A percentile compares a stretch with the other conserved stretches of the same genome.
phyloP scores from a whole-genome alignment of 2,888 invertebrate species.

The Tryphoninae sp. region DNA sequence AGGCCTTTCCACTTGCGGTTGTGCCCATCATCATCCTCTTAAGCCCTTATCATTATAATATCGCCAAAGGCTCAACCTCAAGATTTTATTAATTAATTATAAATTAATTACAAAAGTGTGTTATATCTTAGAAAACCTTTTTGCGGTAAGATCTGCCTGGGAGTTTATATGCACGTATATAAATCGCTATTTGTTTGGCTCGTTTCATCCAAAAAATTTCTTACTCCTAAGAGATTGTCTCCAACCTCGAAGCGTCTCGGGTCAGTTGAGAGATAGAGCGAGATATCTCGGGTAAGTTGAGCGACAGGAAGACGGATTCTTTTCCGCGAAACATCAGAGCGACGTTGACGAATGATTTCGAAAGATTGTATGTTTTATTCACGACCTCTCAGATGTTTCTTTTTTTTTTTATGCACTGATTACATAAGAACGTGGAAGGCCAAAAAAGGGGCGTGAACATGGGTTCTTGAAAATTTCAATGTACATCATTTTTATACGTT shows the following conservation, averaged over 20 bases:
- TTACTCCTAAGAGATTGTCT: too few relatives aligned
- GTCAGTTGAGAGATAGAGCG: not conserved
- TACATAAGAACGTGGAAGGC: not conserved
- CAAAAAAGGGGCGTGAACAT: not conserved
- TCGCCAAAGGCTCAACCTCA: conserved; percentile 32
- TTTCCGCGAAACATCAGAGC: not conserved
- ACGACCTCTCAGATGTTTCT: not conserved
- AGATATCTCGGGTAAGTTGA: not conserved
- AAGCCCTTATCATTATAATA: conserved; percentile 42
- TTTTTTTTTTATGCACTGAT: not conserved
- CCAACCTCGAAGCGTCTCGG: not conserved
- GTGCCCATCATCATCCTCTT: conserved; percentile 41
- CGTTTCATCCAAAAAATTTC: too few relatives aligned
- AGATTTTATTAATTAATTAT: conserved; percentile 41
- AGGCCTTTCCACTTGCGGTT: conserved; percentile 48
- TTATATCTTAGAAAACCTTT: too few relatives aligned
- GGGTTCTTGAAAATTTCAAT: not conserved
- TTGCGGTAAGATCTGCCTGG: not conserved
- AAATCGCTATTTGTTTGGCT: not conserved
- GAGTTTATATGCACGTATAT: not conserved
- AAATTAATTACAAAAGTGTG: conserved; percentile 24
- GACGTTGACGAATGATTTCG: conserved; percentile 41
- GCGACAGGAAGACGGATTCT: not conserved
- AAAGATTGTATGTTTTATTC: conserved; percentile 11
- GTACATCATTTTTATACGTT: too few relatives aligned